These are phyloP conservation scores for Galbula dea DNA, from an alignment of 2,113 vertebrate genomes.

Conservation along the genomic window DNA sequence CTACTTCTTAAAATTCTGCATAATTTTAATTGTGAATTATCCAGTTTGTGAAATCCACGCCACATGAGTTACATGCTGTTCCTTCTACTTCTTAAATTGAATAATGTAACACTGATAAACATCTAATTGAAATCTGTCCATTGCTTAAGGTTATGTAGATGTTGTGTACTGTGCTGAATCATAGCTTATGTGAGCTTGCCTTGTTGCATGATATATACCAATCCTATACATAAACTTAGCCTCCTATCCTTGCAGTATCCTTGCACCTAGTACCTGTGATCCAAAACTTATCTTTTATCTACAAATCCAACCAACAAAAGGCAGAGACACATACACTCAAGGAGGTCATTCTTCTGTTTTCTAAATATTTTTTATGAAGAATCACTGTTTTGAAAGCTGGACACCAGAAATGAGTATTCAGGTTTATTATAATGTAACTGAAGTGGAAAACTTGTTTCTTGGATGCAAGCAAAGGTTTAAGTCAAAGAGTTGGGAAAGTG, in stretches of 20 bases:
- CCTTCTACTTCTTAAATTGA: neutral
- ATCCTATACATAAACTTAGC: neutral
- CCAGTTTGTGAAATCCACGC: neutral
- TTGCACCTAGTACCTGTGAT: neutral
- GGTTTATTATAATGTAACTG: neutral
- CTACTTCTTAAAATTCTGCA: neutral
- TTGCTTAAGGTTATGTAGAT: slow-evolving; percentile 10
- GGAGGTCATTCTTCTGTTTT: neutral
- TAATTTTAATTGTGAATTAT: neutral
- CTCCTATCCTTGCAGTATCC: neutral
- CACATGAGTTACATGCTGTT: neutral
- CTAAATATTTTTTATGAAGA: neutral
- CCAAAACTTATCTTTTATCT: neutral
- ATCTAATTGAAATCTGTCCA: neutral
- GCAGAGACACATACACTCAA: neutral
- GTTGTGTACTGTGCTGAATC: neutral
- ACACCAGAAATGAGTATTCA: neutral
- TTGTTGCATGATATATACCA: neutral
- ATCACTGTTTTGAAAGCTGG: neutral
- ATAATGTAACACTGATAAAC: neutral
- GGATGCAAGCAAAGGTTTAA: neutral
- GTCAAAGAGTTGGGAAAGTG: neutral
- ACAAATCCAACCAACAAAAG: neutral
- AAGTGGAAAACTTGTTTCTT: neutral
- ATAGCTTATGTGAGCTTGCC: neutral